phyloP scores from a whole-genome alignment of 1,140 invertebrate genomes.

The Heliothis virescens region DNA sequence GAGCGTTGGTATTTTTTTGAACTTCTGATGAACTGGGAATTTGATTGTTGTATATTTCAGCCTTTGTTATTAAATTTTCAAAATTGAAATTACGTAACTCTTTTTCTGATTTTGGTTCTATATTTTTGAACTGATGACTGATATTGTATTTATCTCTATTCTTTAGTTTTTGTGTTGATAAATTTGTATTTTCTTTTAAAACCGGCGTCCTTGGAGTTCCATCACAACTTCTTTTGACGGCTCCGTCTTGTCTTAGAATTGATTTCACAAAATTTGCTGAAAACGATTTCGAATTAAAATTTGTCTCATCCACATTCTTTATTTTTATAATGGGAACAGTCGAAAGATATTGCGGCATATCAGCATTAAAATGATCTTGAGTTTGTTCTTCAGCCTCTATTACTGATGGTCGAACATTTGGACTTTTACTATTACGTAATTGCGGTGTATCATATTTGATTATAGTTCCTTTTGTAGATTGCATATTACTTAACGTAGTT shows the following conservation, averaged over 20 bases:
- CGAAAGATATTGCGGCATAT: constrained; percentile 62
- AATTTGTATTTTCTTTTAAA: constrained; percentile 75
- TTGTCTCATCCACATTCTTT: constrained; percentile 76
- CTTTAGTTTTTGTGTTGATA: constrained; percentile 63
- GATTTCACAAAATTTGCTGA: constrained; percentile 54
- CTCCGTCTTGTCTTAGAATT: constrained; percentile 62
- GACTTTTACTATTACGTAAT: constrained; percentile 63
- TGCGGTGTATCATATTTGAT: constrained; percentile 66
- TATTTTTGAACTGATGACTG: constrained; percentile 54
- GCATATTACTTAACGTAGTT: constrained; percentile 55
- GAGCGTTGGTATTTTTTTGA: constrained; percentile 73
- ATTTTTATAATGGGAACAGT: constrained; percentile 77
- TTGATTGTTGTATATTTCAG: constrained; percentile 85
- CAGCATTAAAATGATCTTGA: constrained; percentile 59
- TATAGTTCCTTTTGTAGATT: constrained; percentile 56
- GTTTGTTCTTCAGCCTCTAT: constrained; percentile 64
- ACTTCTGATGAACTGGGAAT: constrained; percentile 77
- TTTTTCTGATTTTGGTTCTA: constrained; percentile 70
- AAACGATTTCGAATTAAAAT: constrained; percentile 57
- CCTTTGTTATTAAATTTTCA: constrained; percentile 86
- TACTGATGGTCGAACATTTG: constrained; percentile 65
- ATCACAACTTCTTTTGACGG: constrained; percentile 75
- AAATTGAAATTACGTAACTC: constrained; percentile 87
- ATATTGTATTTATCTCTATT: constrained; percentile 63
- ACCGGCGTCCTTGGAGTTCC: constrained; percentile 65